Conservation (phyloP, 2,888 invertebrate genomes). For the Calameuta idolon region DNA sequence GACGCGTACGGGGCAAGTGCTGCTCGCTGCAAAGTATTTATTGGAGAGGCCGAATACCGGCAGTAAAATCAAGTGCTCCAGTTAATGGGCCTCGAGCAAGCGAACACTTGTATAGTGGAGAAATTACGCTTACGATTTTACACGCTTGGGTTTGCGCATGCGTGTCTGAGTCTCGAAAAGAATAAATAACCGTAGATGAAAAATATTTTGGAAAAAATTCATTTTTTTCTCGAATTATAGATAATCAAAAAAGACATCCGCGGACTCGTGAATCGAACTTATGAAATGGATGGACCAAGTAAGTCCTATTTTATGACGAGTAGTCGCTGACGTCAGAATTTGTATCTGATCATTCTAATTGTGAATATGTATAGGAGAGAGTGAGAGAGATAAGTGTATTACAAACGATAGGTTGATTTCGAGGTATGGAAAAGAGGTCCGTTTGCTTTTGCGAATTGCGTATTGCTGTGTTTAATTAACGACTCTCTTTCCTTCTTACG, state of each 20-base stretch:
- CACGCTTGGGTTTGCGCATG: not conserved
- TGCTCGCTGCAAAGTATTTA: conserved; percentile 7
- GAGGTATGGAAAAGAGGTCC: not conserved
- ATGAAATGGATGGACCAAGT: not conserved
- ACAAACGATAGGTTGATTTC: not conserved
- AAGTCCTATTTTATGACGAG: not conserved
- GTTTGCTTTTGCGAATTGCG: too few relatives aligned
- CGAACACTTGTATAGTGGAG: not conserved
- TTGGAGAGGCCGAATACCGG: conserved; percentile 16
- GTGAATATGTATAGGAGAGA: not conserved
- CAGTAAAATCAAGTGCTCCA: conserved; percentile 50
- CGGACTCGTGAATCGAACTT: not conserved
- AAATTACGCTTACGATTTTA: not conserved
- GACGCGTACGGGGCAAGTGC: not conserved
- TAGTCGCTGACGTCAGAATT: not conserved
- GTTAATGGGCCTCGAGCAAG: conserved; percentile 20
- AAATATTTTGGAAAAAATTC: not conserved
- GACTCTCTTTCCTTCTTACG: not conserved
- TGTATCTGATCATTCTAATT: not conserved
- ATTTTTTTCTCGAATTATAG: not conserved
- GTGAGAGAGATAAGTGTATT: too few relatives aligned
- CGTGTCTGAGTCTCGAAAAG: not conserved
- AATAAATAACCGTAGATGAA: not conserved
- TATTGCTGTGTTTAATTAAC: not conserved
- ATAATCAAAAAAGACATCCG: not conserved